These are phyloP conservation scores for Euleptes europaea DNA, from an alignment of 2,113 vertebrate genomes.

Conservation along the genomic window DNA sequence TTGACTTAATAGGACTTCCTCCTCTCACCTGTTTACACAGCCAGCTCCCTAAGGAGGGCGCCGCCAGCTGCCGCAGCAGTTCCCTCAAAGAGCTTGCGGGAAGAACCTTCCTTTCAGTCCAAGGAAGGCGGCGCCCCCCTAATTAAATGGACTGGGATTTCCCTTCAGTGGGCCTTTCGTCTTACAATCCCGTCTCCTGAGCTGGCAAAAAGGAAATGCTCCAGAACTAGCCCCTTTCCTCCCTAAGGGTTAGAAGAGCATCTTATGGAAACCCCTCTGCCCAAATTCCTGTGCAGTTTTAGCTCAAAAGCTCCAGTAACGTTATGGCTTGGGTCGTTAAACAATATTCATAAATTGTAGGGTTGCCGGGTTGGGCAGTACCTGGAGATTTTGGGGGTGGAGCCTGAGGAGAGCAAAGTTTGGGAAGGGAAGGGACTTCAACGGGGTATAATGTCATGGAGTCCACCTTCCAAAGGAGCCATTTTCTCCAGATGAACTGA, in stretches of 20 bases:
- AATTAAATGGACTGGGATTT: conserved; percentile 25
- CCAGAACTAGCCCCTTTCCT: background rate
- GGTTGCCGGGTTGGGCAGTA: no score
- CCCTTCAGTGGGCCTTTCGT: background rate
- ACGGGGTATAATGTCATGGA: no score
- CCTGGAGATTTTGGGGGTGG: no score
- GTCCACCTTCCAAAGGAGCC: no score
- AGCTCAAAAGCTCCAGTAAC: background rate
- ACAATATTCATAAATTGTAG: no score
- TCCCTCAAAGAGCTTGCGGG: background rate
- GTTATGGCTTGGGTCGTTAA: background rate
- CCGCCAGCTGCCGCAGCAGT: conserved; percentile 1
- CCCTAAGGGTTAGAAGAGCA: background rate
- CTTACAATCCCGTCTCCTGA: background rate
- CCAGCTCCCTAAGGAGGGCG: background rate
- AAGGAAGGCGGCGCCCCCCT: background rate
- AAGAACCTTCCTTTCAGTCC: background rate
- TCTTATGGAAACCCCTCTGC: background rate
- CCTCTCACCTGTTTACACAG: conserved; percentile 42
- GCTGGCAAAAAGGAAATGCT: background rate
- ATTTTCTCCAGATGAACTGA: no score
- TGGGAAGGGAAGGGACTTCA: no score
- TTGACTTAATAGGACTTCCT: conserved; percentile 18
- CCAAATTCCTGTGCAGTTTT: no score
- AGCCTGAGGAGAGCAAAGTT: no score